Evolutionary conservation across 1,140 invertebrate species (phyloP).

Genomic region (Rhysida immarginata): DNA sequence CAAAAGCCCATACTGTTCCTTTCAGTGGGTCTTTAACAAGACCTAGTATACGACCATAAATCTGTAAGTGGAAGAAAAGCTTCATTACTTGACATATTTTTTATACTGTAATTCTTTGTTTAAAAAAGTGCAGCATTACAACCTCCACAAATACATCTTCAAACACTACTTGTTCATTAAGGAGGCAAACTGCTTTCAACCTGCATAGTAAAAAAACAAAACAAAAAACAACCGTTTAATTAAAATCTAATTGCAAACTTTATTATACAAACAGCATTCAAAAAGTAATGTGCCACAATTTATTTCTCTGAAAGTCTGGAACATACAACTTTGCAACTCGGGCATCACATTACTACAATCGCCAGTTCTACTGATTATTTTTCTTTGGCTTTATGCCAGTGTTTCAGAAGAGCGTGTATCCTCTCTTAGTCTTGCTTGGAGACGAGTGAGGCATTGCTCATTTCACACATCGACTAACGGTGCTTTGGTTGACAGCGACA

Average conservation of each 20-base stretch:
- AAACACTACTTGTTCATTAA: slow-evolving; percentile 75
- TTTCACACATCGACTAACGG: no score
- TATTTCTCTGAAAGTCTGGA: no score
- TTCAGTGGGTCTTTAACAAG: slow-evolving; percentile 65
- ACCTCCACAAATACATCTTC: slow-evolving; percentile 64
- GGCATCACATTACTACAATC: no score
- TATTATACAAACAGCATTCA: no score
- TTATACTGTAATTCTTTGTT: slow-evolving; percentile 2
- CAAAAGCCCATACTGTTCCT: slow-evolving; percentile 69
- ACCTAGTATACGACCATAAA: slow-evolving; percentile 60
- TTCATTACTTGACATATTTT: not conserved
- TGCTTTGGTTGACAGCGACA: no score
- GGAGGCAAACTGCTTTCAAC: slow-evolving; percentile 64
- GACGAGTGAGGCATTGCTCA: no score
- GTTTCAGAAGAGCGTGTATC: no score
- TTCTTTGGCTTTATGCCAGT: no score
- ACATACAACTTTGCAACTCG: no score
- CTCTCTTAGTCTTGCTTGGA: no score
- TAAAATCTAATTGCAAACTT: slow-evolving; percentile 11
- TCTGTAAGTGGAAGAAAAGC: slow-evolving; percentile 31
- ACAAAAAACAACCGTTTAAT: slow-evolving; percentile 3
- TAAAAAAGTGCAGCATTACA: slow-evolving; percentile 16
- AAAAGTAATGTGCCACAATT: no score
- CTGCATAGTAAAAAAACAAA: slow-evolving; percentile 18
- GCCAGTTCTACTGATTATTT: no score